Evolutionary conservation across 2,888 invertebrate species (phyloP), one percentile per base, ranked within the genome.

Genomic region (Oscheius onirici): DNA sequence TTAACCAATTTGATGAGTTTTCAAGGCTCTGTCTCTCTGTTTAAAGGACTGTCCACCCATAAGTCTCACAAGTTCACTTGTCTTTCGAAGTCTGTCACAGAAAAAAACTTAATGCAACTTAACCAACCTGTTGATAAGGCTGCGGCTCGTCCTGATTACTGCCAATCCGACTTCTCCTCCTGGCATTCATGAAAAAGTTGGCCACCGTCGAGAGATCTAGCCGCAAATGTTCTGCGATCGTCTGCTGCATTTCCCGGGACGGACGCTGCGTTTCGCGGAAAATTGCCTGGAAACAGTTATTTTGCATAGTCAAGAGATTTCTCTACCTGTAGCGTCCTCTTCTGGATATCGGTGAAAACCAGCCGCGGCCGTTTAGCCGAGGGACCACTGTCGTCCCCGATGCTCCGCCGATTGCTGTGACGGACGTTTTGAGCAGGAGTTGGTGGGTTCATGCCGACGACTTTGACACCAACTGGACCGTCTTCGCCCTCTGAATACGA

Each of bases 161-260:
- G 2, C 80, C 80, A 13, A 77, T 71, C 3, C 82, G 88, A 40
- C 90, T 90, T 80, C 99, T 92, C 83, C 99, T 92, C 73, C 97
- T 91, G 15, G 99, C 99, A 89, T 99, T 99, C 99, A 99, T 99
- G 91, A 99, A 99, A 91, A 99, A 99, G 89, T 99, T 99, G 65
- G 97, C 97, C 73, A 87, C 87, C 5, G 87, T 87, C 41, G 85
- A 84, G 13, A 83, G 78, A 65, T 87, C 87, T 11, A 87, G 81
- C 26, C 83, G 75, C 34, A 86, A 73, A 65, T 87, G 86, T 60
- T 87, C 84, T 10, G 87, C 84, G 13, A 87, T 87, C 24, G 85
- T 86, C 63, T 83, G 80, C 60, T 87, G 87, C 84, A 87, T 84
- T 74, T 87, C 87, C 15, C 84, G 74, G 5, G 85, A 84, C 10